A percentile compares a stretch with the other conserved stretches of the same genome.
These are phyloP conservation scores for Rhogogaster chlorosoma DNA, from an alignment of 2,888 invertebrate genomes.

Conservation along the genomic window DNA sequence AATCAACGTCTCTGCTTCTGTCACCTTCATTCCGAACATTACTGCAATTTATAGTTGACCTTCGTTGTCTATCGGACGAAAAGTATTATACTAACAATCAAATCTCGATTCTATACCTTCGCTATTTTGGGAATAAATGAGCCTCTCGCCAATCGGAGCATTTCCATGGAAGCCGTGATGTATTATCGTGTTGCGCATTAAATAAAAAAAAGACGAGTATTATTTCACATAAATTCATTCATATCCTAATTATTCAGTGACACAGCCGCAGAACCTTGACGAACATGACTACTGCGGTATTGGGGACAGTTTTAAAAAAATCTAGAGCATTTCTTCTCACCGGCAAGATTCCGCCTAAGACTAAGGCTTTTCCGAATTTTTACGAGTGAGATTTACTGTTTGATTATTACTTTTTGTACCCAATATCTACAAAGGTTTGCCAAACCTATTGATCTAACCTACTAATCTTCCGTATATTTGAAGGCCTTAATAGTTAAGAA, in stretches of 20 bases:
- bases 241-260: not conserved
- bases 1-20: no score
- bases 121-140: not conserved
- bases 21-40: no score
- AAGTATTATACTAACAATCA: no score
- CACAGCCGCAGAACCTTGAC: constrained; percentile 32
- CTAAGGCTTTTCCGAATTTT: constrained; percentile 79
- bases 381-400: constrained; percentile 78
- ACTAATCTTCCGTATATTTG: not conserved
- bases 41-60: no score
- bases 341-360: constrained; percentile 77
- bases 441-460: constrained; percentile 56
- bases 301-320: constrained; percentile 82
- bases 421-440: constrained; percentile 60
- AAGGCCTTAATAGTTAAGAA: not conserved
- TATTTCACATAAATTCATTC: not conserved
- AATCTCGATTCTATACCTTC: no score
- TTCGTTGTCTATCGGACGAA: no score
- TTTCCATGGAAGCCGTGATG: constrained; percentile 41
- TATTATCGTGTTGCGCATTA: not conserved
- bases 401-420: not conserved
- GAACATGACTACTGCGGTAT: constrained; percentile 73
- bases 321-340: constrained; percentile 77
- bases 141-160: not conserved
- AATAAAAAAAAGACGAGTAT: not conserved